Percentiles rank a stretch among this genome's conserved stretches.
These are phyloP conservation scores for Ricordea florida DNA, from an alignment of 92 coral and sea anemone genomes.

Conservation along the genomic window DNA sequence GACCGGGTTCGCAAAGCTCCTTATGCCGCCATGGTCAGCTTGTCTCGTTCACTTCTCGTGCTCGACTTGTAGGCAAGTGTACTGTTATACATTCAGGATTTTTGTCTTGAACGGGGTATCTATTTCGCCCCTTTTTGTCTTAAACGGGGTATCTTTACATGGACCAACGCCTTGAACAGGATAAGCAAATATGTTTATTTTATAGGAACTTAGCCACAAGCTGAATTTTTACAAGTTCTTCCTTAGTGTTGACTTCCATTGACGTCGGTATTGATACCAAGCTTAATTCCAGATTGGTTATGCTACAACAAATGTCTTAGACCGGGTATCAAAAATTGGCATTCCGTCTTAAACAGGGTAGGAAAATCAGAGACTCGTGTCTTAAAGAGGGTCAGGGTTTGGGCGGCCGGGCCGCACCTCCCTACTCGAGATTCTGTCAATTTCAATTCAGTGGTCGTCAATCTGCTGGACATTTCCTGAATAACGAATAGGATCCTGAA, in stretches of 20 bases:
- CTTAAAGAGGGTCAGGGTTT: neutral
- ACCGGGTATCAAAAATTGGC: neutral
- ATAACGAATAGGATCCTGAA: too few relatives aligned
- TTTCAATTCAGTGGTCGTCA: too few relatives aligned
- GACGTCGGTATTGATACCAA: neutral
- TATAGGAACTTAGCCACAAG: neutral
- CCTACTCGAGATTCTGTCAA: too few relatives aligned
- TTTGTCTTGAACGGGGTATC: too few relatives aligned
- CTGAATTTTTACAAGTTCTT: too few relatives aligned
- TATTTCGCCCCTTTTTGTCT: neutral
- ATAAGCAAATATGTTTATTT: neutral
- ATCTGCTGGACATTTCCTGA: too few relatives aligned
- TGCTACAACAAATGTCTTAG: neutral
- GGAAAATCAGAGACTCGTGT: neutral
- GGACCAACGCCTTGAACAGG: neutral
- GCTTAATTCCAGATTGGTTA: neutral
- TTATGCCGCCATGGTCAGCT: too few relatives aligned
- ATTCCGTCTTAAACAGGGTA: neutral
- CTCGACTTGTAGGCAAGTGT: too few relatives aligned
- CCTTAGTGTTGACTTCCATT: neutral
- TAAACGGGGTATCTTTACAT: neutral
- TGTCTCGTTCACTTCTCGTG: too few relatives aligned
- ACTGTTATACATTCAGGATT: too few relatives aligned
- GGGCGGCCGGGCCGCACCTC: neutral
- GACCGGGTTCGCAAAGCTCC: too few relatives aligned